Percentiles rank a stretch among this genome's conserved stretches.
phyloP scores from a whole-genome alignment of 2,113 vertebrate species.

The Toxostoma redivivum region DNA sequence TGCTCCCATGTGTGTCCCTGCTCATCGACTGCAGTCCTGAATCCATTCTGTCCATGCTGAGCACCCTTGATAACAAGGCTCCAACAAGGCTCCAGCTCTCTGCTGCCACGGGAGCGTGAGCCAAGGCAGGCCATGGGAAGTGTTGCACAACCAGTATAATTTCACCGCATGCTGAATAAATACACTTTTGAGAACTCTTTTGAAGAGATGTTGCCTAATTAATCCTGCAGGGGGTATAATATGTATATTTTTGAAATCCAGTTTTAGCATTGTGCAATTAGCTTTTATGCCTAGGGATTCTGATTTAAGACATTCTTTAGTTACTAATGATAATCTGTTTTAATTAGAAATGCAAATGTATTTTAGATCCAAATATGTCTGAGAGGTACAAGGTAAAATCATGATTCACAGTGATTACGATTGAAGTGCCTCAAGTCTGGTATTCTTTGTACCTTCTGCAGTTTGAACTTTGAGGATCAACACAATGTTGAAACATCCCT shows the following conservation, averaged over 20 bases:
- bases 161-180: slow-evolving; percentile 57
- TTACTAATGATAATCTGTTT: slow-evolving; percentile 44
- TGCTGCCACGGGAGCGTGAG: fast-evolving
- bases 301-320: slow-evolving; percentile 53
- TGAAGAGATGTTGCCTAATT: slow-evolving; percentile 60
- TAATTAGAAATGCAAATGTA: slow-evolving; percentile 62
- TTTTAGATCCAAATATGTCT: slow-evolving; percentile 24
- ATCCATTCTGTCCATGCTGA: background rate
- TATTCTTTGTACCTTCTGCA: slow-evolving; percentile 28
- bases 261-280: slow-evolving; percentile 59
- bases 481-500: background rate
- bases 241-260: slow-evolving; percentile 51
- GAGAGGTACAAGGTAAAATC: slow-evolving; percentile 25
- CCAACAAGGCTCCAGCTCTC: background rate
- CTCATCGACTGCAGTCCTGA: fast-evolving
- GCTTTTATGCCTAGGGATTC: slow-evolving; percentile 54
- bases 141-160: slow-evolving; percentile 2
- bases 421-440: slow-evolving; percentile 16
- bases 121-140: background rate
- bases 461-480: slow-evolving; percentile 33
- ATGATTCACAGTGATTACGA: slow-evolving; percentile 18
- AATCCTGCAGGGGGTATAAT: slow-evolving; percentile 66
- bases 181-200: slow-evolving; percentile 51
- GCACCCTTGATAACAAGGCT: background rate
- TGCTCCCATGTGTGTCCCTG: background rate